Conservation (phyloP, 2,113 vertebrate genomes). For the Campylomormyrus tamandua region DNA sequence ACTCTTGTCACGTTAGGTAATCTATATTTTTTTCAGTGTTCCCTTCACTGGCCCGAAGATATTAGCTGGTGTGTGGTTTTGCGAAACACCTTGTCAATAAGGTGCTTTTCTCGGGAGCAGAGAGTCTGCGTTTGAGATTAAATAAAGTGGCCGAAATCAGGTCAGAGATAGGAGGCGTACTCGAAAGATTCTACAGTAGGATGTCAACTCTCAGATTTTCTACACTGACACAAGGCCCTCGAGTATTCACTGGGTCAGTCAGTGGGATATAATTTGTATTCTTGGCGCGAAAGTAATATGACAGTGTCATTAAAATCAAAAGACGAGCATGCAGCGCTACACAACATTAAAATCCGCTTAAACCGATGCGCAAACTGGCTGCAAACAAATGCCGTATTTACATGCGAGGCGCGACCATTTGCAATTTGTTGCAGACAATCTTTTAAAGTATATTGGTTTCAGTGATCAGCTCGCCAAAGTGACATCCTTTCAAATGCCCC, state of each 20-base stretch:
- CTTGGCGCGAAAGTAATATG: background rate
- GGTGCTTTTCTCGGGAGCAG: background rate
- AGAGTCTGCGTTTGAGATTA: conserved; percentile 24
- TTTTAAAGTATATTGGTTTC: conserved; percentile 38
- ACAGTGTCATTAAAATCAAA: conserved; percentile 8
- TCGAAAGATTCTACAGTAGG: conserved; percentile 12
- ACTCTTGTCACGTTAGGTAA: background rate
- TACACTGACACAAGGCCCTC: conserved; percentile 14
- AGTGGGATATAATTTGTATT: conserved; percentile 14
- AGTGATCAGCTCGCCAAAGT: background rate
- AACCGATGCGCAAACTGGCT: conserved; percentile 27
- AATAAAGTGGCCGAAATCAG: conserved; percentile 38
- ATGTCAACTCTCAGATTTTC: conserved; percentile 20
- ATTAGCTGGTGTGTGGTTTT: conserved; percentile 1
- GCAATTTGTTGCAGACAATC: conserved; percentile 16
- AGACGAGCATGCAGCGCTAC: background rate
- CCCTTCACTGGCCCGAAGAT: background rate
- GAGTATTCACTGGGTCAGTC: conserved; percentile 11
- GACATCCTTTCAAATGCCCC: background rate
- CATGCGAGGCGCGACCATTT: conserved; percentile 39
- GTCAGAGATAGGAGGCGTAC: conserved; percentile 38
- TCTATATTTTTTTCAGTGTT: background rate
- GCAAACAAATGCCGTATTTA: conserved; percentile 43
- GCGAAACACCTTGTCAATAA: background rate
- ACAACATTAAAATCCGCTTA: conserved; percentile 6